Base-by-base conservation (phyloP, 2,113 vertebrate genomes). In the Synodontis membranacea region DNA sequence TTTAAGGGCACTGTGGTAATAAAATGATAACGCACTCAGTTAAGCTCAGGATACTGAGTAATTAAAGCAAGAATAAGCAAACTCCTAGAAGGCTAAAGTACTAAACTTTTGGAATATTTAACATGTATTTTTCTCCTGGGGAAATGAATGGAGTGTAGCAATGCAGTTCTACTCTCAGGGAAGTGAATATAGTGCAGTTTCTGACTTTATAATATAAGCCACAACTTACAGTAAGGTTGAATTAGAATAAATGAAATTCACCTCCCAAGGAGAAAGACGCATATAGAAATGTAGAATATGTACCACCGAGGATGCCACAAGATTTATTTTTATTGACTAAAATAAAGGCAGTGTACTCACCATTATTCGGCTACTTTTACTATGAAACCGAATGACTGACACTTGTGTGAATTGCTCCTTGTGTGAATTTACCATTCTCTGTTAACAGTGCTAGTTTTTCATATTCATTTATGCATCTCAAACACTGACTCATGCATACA, bases 401-500 rank as follows among this genome's bases (percentile, higher is more conserved):
- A 76, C 60, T 80, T 50, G 78, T 37, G 48, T 52, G 68, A 62
- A 48, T 48, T 83, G 66, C 54, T 54, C 31, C 76, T 54, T 10
- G 66, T 42, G 70, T 34, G 54, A 82, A 81, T 46, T 68, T 82
- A 81, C 56, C 28, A 52, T 68, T 54, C 52, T 54, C 80, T 83
- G 82, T 54, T 80, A 66, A 50, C 31, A 79, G 72, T 68, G 72
- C 75, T 42, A 37, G 39, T 84, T 74, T 70, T 62, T 68, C 52
- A 79, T 42, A 68, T 80, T 64, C 75, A 58, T 80, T 66, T 50
- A 60, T 78, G 70, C 62, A 80, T 56, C 48, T 80, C 48, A n/a
- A 64, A 42, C 37, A 72, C 85, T 82, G 85, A 86, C 82, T 74
- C 31, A 83, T 62, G 58, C 31, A 74, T 54, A 37, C 62, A 79